A percentile compares a stretch with the other conserved stretches of the same genome.
These are phyloP conservation scores for Isotomurus palustris DNA, from an alignment of 2,888 invertebrate genomes.

Conservation along the genomic window DNA sequence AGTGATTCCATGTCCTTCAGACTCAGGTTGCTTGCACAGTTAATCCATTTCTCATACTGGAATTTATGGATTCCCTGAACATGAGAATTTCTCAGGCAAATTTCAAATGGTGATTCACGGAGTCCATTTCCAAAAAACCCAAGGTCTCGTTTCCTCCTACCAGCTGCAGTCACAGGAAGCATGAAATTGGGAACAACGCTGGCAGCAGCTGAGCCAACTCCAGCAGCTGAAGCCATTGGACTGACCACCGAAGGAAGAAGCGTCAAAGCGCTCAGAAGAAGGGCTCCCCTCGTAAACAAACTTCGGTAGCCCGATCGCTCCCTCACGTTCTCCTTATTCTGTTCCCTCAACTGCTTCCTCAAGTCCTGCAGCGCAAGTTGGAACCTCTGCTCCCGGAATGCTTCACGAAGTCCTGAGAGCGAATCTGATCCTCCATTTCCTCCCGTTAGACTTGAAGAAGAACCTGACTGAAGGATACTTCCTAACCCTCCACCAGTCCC, in stretches of 20 bases:
- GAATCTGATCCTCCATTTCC: slow-evolving; percentile 9
- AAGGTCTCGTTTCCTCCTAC: slow-evolving; percentile 11
- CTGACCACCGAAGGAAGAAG: slow-evolving; percentile 29
- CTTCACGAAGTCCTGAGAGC: slow-evolving; percentile 28
- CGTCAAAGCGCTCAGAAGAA: slow-evolving; percentile 43
- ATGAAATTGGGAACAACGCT: slow-evolving; percentile 26
- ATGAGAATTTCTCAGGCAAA: too few relatives aligned
- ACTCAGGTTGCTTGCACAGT: too few relatives aligned
- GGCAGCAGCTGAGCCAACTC: slow-evolving; percentile 5
- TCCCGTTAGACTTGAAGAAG: neutral
- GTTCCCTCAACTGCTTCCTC: slow-evolving; percentile 36
- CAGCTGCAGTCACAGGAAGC: slow-evolving; percentile 18
- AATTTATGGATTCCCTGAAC: neutral
- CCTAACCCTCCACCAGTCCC: neutral
- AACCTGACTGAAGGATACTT: neutral
- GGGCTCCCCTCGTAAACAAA: slow-evolving; percentile 45
- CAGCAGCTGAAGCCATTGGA: slow-evolving; percentile 20
- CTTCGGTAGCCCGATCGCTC: slow-evolving; percentile 34
- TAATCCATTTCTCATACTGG: neutral
- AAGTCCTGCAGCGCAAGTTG: slow-evolving; percentile 37
- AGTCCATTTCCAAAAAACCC: neutral
- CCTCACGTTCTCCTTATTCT: slow-evolving; percentile 29
- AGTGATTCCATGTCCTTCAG: too few relatives aligned
- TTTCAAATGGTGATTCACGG: neutral
- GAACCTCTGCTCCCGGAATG: slow-evolving; percentile 42